phyloP scores from a whole-genome alignment of 2,888 invertebrate species.

The Polymixis lichenea region DNA sequence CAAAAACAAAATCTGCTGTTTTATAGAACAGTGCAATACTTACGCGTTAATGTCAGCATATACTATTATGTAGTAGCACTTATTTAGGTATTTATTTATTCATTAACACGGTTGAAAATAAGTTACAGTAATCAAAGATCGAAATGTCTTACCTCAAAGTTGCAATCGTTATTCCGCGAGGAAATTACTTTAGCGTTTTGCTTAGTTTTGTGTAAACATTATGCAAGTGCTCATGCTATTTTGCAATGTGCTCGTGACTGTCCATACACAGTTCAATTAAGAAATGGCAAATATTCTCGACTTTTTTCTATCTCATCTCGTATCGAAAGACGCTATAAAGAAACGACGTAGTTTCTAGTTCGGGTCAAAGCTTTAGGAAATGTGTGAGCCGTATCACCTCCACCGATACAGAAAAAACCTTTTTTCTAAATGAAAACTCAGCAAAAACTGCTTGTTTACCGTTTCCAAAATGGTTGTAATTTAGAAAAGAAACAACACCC shows the following conservation, averaged over 20 bases:
- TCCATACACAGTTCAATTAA: not conserved
- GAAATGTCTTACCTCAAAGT: not conserved
- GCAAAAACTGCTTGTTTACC: conserved; percentile 34
- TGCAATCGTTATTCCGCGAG: not conserved
- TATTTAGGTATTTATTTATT: not conserved
- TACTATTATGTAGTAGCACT: not conserved
- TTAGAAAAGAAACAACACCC: conserved; percentile 26
- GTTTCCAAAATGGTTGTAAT: conserved; percentile 24
- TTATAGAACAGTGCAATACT: no score
- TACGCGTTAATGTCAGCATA: no score
- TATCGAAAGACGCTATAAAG: not conserved
- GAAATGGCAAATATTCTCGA: not conserved
- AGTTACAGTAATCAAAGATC: not conserved
- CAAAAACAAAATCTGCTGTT: no score
- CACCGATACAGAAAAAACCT: conserved; percentile 1
- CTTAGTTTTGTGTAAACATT: not conserved
- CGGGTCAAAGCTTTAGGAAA: not conserved
- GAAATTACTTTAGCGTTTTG: not conserved
- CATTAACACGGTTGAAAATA: not conserved
- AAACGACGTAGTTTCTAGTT: not conserved
- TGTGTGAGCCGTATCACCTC: not conserved
- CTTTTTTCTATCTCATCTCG: not conserved
- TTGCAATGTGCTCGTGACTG: not conserved
- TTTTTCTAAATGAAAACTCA: conserved; percentile 34
- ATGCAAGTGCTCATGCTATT: no score